These are phyloP conservation scores for Limulus polyphemus DNA, from an alignment of 2,888 invertebrate genomes.

Conservation along the genomic window DNA sequence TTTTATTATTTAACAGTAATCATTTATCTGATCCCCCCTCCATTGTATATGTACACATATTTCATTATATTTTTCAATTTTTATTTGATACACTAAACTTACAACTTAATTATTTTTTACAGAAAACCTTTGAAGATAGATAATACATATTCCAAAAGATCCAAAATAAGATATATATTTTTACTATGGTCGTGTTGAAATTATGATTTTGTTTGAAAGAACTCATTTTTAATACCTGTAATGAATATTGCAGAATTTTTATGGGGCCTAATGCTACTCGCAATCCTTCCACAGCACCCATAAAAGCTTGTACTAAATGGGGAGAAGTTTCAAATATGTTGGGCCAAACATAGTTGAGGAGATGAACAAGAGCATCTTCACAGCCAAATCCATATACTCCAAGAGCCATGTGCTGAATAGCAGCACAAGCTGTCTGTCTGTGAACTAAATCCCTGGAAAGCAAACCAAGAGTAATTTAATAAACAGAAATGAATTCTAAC, in stretches of 20 bases:
- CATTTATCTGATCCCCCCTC: too few relatives aligned
- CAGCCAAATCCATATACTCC: constrained; percentile 98
- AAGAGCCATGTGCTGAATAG: constrained; percentile 96
- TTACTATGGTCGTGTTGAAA: too few relatives aligned
- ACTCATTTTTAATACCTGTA: constrained; percentile 47
- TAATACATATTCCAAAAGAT: too few relatives aligned
- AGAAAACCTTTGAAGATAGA: too few relatives aligned
- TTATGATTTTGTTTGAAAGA: too few relatives aligned
- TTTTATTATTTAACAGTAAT: too few relatives aligned
- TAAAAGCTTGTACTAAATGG: constrained; percentile 98
- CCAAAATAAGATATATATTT: too few relatives aligned
- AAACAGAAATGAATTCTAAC: not conserved
- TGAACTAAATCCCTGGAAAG: constrained; percentile 79
- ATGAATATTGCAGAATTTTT: constrained; percentile 87
- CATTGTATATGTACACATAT: too few relatives aligned
- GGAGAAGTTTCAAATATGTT: constrained; percentile 99
- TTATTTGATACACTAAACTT: too few relatives aligned
- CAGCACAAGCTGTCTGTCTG: constrained; percentile 96
- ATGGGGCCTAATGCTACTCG: constrained; percentile 91
- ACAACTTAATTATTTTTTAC: too few relatives aligned
- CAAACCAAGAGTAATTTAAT: constrained; percentile 8
- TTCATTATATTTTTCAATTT: too few relatives aligned
- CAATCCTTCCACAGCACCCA: constrained; percentile 97
- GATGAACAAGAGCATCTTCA: constrained; percentile 91
- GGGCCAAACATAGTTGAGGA: constrained; percentile 98